Evolutionary conservation across 2,797 vertebrate species (phyloP), one percentile per base, ranked within the genome.

Genomic region (Gambusia yucatana): DNA sequence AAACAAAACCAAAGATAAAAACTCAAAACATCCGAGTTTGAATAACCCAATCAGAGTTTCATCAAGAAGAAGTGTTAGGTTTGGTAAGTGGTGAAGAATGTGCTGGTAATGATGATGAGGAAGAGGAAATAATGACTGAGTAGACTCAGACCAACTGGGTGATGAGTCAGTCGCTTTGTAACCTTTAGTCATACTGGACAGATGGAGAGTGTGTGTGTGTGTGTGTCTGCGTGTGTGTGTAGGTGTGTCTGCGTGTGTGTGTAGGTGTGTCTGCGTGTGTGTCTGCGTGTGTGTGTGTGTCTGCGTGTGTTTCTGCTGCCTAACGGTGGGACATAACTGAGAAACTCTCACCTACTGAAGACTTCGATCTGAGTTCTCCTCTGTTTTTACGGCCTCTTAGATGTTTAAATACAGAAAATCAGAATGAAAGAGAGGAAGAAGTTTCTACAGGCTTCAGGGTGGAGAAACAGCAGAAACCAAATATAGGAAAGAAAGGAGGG

Each of bases 151-250:
- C 20, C 48, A 22, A 50, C 77, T 46, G 74, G 75, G 59, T 50
- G 76, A 80, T 87, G 90, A 91, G 6, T 90, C 85, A 61, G 43
- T 77, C 47, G 74, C 59, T 84, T 86, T 75, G 75, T 65, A 73
- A 86, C 76, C 50, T 83, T 69, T 67, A 59, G 44, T 77, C 78
- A 73, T 13, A 48, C 72, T 2, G 33, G 11, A 33, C n/a, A 13
- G 33, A 52, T 63, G 73, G 63, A 59, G 73, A 2, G 1, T 55
- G 9, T 9, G 47, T 3, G 20, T 0, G 16, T 6, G 47, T 7
- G 4, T 17, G 59, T 3, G 72, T 10, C n/a, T n/a, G n/a, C n/a
- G 39, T 20, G 1, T 50, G 7, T 7, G 36, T 2, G 36, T 0
- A 4, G 36, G 36, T 3, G 3, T 3, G 36, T 0, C 3, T 3